Percentiles rank a stretch among this genome's conserved stretches.
Conservation (phyloP, 2,888 invertebrate species). For the Glaucopsyche alexis region DNA sequence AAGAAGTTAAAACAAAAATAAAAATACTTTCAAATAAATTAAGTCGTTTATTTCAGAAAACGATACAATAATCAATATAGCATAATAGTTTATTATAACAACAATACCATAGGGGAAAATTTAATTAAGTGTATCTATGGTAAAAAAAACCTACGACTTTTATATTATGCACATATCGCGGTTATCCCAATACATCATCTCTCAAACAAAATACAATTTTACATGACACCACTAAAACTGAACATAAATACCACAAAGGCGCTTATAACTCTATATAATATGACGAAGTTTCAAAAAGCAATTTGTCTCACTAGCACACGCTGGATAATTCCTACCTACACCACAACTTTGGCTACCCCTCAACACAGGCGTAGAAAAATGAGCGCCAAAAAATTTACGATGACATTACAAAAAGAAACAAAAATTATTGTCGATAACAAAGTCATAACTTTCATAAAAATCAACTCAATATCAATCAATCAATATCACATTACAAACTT, state of each 20-base stretch:
- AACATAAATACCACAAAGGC: constrained; percentile 39
- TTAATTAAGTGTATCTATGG: constrained; percentile 52
- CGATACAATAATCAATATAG: constrained; percentile 68
- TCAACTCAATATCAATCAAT: constrained; percentile 14
- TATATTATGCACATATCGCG: constrained; percentile 39
- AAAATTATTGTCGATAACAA: background rate
- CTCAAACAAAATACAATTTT: constrained; percentile 43
- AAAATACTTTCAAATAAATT: constrained; percentile 56
- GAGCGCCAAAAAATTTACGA: background rate
- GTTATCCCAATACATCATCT: constrained; percentile 50
- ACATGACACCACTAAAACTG: constrained; percentile 44
- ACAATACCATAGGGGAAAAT: constrained; percentile 68
- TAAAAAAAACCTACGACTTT: constrained; percentile 49
- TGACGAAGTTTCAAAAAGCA: constrained; percentile 34
- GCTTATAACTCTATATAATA: constrained; percentile 38
- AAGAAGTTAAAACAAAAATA: background rate
- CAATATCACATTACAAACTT: constrained; percentile 13
- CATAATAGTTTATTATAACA: constrained; percentile 73
- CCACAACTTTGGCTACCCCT: background rate
- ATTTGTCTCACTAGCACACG: constrained; percentile 36
- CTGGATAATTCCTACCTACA: constrained; percentile 15
- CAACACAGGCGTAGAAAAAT: background rate
- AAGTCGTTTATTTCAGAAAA: constrained; percentile 78
- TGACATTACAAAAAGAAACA: background rate
- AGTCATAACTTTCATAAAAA: background rate